Evolutionary conservation across 92 coral and sea anemone genomes (phyloP).

Genomic region (Nematostella vectensis): DNA sequence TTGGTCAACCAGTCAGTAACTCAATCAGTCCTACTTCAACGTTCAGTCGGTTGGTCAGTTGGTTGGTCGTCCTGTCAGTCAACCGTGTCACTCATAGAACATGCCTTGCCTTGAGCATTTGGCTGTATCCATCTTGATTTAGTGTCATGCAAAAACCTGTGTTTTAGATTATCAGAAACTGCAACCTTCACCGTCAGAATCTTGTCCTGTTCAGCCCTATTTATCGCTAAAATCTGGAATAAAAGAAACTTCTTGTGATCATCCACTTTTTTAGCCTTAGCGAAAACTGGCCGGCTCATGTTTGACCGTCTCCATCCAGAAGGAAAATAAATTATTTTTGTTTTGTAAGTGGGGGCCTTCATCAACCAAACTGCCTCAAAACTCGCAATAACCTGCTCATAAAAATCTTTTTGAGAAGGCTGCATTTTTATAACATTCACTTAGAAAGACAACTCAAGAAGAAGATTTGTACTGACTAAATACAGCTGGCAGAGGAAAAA

Average conservation of each 20-base stretch:
- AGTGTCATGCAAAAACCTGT: constrained; percentile 18
- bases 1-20: no score
- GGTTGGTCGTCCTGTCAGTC: no score
- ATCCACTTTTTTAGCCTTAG: constrained; percentile 2
- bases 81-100: no score
- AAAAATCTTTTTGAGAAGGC: no score
- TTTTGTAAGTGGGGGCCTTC: no score
- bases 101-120: background rate
- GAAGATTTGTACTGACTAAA: no score
- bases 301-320: background rate
- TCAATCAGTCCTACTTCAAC: no score
- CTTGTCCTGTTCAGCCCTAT: constrained; percentile 80
- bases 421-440: no score
- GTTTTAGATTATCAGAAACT: constrained; percentile 27
- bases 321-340: background rate
- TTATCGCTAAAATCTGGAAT: constrained; percentile 71
- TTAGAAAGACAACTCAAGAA: no score
- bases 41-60: no score
- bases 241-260: background rate
- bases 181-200: constrained; percentile 56
- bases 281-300: background rate
- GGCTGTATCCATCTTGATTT: background rate
- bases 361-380: background rate
- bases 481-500: no score
- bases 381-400: background rate